Percentiles rank a stretch among this genome's conserved stretches.
phyloP scores from a whole-genome alignment of 2,888 invertebrate species.

The Pristionchus fissidentatus region DNA sequence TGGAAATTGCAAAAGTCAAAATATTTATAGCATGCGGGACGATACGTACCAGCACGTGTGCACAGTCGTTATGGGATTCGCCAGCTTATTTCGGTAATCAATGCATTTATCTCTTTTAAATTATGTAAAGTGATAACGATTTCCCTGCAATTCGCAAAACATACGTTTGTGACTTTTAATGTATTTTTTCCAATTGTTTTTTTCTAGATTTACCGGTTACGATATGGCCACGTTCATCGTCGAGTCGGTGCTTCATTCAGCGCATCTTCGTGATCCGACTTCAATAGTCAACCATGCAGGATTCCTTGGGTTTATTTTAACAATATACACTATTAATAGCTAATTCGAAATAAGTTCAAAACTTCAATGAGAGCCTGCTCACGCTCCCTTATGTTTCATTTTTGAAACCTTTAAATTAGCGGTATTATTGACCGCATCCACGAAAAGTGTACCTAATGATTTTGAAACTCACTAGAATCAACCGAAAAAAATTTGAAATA shows the following conservation, averaged over 20 bases:
- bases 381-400: too few relatives aligned
- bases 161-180: background rate
- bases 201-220: slow-evolving; percentile 21
- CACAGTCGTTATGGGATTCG: background rate
- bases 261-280: slow-evolving; percentile 8
- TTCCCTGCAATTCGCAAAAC: too few relatives aligned
- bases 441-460: too few relatives aligned
- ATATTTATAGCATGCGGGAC: slow-evolving; percentile 25
- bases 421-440: background rate
- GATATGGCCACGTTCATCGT: slow-evolving; percentile 45
- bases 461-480: too few relatives aligned
- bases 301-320: slow-evolving; percentile 13
- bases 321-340: too few relatives aligned
- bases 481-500: too few relatives aligned
- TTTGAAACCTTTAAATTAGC: too few relatives aligned
- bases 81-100: slow-evolving; percentile 11
- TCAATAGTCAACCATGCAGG: slow-evolving; percentile 36
- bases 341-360: too few relatives aligned
- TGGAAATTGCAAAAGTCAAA: too few relatives aligned
- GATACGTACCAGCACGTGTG: slow-evolving; percentile 33
- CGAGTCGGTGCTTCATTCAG: slow-evolving; percentile 32
- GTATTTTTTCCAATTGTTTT: background rate
- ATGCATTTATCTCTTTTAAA: background rate
- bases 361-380: too few relatives aligned
- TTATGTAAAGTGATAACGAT: background rate